A percentile compares a stretch with the other conserved stretches of the same genome.
phyloP scores from a whole-genome alignment of 1,140 invertebrate genomes.

The Paracyclopina nana region DNA sequence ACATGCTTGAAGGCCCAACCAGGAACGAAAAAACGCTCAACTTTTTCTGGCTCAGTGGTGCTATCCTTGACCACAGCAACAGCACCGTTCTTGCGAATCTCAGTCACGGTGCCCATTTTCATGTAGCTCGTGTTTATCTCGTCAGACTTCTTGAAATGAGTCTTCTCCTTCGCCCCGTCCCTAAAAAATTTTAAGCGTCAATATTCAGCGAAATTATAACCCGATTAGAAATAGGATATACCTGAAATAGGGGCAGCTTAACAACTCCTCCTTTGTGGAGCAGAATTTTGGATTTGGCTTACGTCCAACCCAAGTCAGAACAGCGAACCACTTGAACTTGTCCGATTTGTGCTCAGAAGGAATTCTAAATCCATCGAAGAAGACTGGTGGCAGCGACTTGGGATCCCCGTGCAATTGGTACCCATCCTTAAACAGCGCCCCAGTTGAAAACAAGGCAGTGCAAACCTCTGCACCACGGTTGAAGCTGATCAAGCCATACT shows the following conservation, averaged over 20 bases:
- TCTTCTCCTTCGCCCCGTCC: too few relatives aligned
- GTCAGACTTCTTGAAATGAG: not conserved
- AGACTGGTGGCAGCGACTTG: too few relatives aligned
- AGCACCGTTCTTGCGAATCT: slow-evolving; percentile 8
- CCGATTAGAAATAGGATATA: too few relatives aligned
- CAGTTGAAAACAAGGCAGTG: not conserved
- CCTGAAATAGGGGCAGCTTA: too few relatives aligned
- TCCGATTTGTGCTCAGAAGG: not conserved
- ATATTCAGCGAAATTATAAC: too few relatives aligned
- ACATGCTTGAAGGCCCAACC: too few relatives aligned
- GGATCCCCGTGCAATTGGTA: not conserved
- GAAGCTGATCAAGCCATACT: not conserved
- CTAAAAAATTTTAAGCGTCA: too few relatives aligned
- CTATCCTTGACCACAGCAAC: not conserved
- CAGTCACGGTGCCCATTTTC: not conserved
- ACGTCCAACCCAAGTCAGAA: not conserved
- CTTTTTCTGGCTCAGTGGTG: too few relatives aligned
- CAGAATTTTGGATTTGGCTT: slow-evolving; percentile 1
- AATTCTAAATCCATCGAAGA: not conserved
- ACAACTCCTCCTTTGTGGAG: not conserved
- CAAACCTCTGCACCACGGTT: not conserved
- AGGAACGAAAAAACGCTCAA: not conserved
- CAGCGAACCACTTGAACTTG: not conserved
- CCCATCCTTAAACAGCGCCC: not conserved
- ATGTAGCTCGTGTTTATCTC: too few relatives aligned